Conservation (phyloP, 2,113 vertebrate species). For the Nothocercus julius region DNA sequence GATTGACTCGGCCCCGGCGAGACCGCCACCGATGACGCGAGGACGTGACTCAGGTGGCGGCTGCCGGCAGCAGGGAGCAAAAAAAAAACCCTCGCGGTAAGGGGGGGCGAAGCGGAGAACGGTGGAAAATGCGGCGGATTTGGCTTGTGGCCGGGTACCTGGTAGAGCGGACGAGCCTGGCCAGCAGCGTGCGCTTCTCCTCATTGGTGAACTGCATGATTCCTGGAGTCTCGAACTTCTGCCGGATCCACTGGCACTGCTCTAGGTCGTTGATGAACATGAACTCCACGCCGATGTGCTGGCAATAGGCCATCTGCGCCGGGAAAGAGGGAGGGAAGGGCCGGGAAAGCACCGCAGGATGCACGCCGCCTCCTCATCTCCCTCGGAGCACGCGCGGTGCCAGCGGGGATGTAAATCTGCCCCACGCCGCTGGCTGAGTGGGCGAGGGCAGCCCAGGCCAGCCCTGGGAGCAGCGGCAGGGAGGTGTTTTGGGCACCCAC, state of each 20-base stretch:
- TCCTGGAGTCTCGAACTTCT: slow-evolving; percentile 94
- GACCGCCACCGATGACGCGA: fast-evolving
- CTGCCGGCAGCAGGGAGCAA: no score
- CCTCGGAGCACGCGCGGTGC: background rate
- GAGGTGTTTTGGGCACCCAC: background rate
- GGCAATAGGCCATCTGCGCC: slow-evolving; percentile 89
- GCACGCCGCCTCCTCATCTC: background rate
- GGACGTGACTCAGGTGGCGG: background rate
- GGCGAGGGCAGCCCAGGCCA: background rate
- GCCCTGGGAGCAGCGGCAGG: background rate
- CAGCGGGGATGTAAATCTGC: fast-evolving
- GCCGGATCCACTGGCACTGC: slow-evolving; percentile 95
- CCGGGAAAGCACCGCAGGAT: background rate
- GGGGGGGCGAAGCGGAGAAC: no score
- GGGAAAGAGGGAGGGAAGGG: background rate
- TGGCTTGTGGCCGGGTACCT: slow-evolving; percentile 74
- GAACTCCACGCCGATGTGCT: slow-evolving; percentile 94
- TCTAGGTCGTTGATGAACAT: slow-evolving; percentile 98
- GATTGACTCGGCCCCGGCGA: background rate
- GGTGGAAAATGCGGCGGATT: no score
- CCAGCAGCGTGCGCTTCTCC: slow-evolving; percentile 90
- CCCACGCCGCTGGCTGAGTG: fast-evolving
- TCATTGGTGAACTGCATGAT: slow-evolving; percentile 89
- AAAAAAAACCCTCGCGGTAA: no score
- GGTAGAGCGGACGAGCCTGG: slow-evolving; percentile 89